Evolutionary conservation across 2,113 vertebrate genomes (phyloP).

Genomic region (Origma solitaria): DNA sequence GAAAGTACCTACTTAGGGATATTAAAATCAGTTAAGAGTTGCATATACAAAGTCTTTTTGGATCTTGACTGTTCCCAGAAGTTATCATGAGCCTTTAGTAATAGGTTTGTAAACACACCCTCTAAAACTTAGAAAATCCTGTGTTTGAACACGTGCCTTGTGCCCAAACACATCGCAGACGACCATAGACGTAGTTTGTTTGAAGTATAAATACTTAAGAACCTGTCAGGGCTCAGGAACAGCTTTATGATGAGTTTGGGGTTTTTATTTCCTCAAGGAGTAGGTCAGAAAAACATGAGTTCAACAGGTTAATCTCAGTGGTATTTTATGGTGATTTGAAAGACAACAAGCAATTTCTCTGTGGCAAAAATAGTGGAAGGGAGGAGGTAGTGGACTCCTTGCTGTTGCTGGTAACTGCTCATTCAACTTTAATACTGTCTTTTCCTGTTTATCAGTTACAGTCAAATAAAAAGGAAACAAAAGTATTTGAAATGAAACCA

Average conservation of each 20-base stretch:
- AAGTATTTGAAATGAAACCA: not conserved
- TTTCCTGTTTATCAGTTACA: constrained; percentile 25
- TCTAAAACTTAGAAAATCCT: not conserved
- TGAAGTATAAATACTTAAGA: not conserved
- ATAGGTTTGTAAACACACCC: not conserved
- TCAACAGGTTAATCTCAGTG: not conserved
- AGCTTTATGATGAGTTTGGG: not conserved
- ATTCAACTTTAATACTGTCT: not conserved
- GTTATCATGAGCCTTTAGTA: not conserved
- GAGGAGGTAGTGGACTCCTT: not conserved
- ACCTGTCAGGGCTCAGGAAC: not conserved
- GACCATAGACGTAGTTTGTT: not conserved
- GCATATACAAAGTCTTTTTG: not conserved
- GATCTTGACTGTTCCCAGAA: not conserved
- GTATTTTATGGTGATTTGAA: not conserved
- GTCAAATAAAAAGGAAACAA: constrained; percentile 7
- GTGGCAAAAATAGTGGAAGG: constrained; percentile 10
- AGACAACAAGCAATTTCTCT: not conserved
- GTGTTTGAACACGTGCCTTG: not conserved
- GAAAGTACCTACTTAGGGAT: not conserved
- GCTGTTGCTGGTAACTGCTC: constrained; percentile 17
- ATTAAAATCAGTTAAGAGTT: not conserved
- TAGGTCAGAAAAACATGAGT: not conserved
- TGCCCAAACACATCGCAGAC: not conserved
- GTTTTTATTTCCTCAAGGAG: not conserved